A percentile compares a stretch with the other conserved stretches of the same genome.
Evolutionary conservation across 2,797 vertebrate species (phyloP).

Genomic region (Eulemur coronatus): DNA sequence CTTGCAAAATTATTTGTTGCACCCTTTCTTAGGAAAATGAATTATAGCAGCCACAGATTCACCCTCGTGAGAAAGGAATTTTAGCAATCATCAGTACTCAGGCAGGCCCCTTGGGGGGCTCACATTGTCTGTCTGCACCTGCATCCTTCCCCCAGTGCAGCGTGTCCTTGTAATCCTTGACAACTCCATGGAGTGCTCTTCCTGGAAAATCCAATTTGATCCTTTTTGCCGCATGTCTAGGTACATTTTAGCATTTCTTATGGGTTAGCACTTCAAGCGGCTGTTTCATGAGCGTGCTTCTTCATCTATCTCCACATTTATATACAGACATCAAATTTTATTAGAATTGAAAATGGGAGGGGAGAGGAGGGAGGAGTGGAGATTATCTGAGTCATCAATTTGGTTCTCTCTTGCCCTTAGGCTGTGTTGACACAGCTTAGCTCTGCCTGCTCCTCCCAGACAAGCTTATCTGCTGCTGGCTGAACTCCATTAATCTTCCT

Average conservation of each 20-base stretch:
- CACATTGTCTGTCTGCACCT: not conserved
- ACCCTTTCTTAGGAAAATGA: slow-evolving; percentile 21
- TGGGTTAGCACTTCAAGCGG: slow-evolving; percentile 7
- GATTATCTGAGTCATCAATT: slow-evolving; percentile 51
- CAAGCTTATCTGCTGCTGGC: slow-evolving; percentile 67
- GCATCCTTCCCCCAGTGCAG: not conserved
- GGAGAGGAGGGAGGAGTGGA: not conserved
- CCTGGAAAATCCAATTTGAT: not conserved
- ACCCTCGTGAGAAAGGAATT: slow-evolving; percentile 21
- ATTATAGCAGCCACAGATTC: slow-evolving; percentile 8
- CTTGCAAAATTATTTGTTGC: slow-evolving; percentile 28
- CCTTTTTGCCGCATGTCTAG: slow-evolving; percentile 12
- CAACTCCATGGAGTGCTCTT: not conserved
- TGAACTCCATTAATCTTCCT: slow-evolving; percentile 76
- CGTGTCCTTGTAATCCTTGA: not conserved
- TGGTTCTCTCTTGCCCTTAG: slow-evolving; percentile 40
- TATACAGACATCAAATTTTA: slow-evolving; percentile 37
- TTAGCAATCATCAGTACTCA: not conserved
- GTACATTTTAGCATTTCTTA: not conserved
- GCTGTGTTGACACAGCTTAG: slow-evolving; percentile 64
- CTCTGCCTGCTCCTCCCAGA: slow-evolving; percentile 26
- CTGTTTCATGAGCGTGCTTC: not conserved
- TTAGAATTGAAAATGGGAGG: slow-evolving; percentile 42
- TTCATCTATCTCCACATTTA: slow-evolving; percentile 25
- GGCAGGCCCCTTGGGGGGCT: not conserved